Base-by-base conservation (phyloP, 2,113 vertebrate species). In the Chelonoidis abingdonii region DNA sequence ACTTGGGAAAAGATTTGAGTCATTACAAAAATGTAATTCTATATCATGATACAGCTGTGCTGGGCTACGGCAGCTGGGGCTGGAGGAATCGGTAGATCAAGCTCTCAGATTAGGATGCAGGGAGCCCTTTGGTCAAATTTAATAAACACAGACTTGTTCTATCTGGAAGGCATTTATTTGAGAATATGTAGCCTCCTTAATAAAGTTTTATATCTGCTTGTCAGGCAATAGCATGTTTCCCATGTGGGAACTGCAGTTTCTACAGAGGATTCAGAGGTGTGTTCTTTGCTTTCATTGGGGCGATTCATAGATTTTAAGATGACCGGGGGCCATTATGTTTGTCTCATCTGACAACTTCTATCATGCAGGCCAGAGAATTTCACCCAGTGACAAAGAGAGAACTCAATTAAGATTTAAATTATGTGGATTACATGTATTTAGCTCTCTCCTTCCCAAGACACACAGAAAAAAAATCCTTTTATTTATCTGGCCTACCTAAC, bases 141-240 rank as follows among this genome's bases (percentile, higher is more conserved):
- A 97, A 97, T 89, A 95, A 97, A 98, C 98, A 97, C 93, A 97
- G 94, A 93, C 62, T 88, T 97, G 92, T 90, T 97, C 88, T 86
- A 92, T 87, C 96, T 94, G 91, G 95, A 97, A 96, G 38, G 82
- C 86, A 95, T 93, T 29, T 93, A 92, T 93, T 81, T 95, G 80
- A 92, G 90, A 95, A 89, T 41, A 88, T 27, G 75, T 85, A 91
- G 86, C 88, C 81, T 95, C 57, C 84, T 79, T 89, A 57, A 76
- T 29, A 56, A 35, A 81, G 80, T 44, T 83, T 96, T 88, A 53
- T 83, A 88, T 92, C 56, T 92, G 41, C 44, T 84, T 80, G 75
- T 89, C 88, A 85, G 62, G 91, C 78, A 59, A 53, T 41, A 17
- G 76, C 75, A 96, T 47, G 19, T 3, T 88, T 96, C 90, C 82